Conservation (phyloP, 1,140 invertebrate genomes). For the Megathymus violae region DNA sequence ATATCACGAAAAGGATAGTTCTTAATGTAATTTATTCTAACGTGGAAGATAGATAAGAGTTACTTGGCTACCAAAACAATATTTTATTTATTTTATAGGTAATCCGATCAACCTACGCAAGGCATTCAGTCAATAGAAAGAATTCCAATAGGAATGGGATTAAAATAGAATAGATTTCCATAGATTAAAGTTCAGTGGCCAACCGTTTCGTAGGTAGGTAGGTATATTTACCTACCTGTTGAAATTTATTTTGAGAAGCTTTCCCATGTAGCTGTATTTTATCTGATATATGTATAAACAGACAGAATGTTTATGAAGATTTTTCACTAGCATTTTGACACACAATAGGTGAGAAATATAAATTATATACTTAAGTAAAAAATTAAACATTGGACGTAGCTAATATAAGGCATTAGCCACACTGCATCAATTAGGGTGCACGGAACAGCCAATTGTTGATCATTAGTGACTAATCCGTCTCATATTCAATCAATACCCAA, state of each 20-base stretch:
- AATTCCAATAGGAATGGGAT: neutral
- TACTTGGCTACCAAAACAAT: neutral
- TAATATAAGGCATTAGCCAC: slow-evolving; percentile 30
- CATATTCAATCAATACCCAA: slow-evolving; percentile 84
- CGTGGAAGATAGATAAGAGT: neutral
- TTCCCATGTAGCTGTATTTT: too few relatives aligned
- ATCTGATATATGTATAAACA: too few relatives aligned
- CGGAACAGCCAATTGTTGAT: slow-evolving; percentile 75
- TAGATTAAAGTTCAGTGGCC: neutral
- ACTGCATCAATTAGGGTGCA: slow-evolving; percentile 55
- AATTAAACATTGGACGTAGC: too few relatives aligned
- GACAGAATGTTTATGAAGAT: too few relatives aligned
- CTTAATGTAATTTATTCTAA: neutral
- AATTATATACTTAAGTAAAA: too few relatives aligned
- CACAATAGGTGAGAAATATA: too few relatives aligned
- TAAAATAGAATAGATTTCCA: neutral
- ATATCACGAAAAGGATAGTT: neutral
- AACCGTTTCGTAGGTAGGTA: neutral
- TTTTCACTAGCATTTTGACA: too few relatives aligned
- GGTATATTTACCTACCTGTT: too few relatives aligned
- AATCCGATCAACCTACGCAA: slow-evolving; percentile 27
- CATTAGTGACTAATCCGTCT: slow-evolving; percentile 81
- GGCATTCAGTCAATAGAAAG: slow-evolving; percentile 3
- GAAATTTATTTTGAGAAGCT: too few relatives aligned
- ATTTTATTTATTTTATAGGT: neutral